phyloP scores from a whole-genome alignment of 1,140 invertebrate species.

The Globodera rostochiensis region DNA sequence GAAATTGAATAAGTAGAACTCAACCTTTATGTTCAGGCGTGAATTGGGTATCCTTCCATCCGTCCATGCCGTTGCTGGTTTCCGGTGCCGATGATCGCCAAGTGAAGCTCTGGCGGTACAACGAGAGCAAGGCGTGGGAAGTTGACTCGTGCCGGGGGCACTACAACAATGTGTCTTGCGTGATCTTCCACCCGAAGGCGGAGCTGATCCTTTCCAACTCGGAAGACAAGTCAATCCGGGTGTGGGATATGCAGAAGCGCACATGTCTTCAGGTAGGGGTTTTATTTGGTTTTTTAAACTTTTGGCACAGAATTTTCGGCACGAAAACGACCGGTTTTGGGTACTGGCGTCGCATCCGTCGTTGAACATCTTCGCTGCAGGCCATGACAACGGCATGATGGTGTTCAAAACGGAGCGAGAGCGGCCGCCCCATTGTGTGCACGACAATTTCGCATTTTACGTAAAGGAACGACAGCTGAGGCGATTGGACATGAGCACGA shows the following conservation, averaged over 20 bases:
- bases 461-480: constrained; percentile 90
- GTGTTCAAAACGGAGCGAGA: constrained; percentile 87
- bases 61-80: constrained; percentile 87
- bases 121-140: constrained; percentile 97
- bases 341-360: constrained; percentile 73
- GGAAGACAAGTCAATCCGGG: constrained; percentile 94
- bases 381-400: constrained; percentile 91
- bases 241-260: constrained; percentile 98
- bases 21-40: constrained; percentile 72
- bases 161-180: constrained; percentile 98
- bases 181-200: constrained; percentile 93
- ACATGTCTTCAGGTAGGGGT: constrained; percentile 81
- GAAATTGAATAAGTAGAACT: not conserved
- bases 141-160: constrained; percentile 97
- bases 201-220: constrained; percentile 95
- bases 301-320: constrained; percentile 61
- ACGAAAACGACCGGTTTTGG: constrained; percentile 88
- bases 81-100: constrained; percentile 96
- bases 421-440: constrained; percentile 88
- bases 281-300: not conserved
- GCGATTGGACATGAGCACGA: constrained; percentile 84
- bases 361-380: constrained; percentile 74
- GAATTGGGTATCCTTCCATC: constrained; percentile 97
- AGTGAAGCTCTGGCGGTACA: constrained; percentile 98
- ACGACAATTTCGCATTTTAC: constrained; percentile 91